Percentiles rank a stretch among this genome's conserved stretches.
Evolutionary conservation across 92 coral and sea anemone species (phyloP).

Genomic region (Phenganax marumi): DNA sequence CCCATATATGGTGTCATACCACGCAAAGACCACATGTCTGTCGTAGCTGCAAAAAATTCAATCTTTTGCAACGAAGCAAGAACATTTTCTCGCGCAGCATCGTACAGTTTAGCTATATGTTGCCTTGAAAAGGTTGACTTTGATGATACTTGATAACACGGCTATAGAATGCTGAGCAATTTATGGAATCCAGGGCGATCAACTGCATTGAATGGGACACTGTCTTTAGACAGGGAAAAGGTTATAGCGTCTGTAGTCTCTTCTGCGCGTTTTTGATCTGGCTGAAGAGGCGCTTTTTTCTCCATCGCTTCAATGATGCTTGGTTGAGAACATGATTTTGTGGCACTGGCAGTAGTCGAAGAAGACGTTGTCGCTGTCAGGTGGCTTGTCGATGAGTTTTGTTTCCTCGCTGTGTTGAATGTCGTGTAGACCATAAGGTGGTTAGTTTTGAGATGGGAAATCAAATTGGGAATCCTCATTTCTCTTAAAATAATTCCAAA

Average conservation of each 20-base stretch:
- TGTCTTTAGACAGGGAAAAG: no score
- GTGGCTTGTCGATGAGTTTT: not conserved
- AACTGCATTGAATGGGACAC: no score
- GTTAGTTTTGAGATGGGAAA: not conserved
- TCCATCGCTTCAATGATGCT: constrained; percentile 10
- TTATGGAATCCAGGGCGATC: constrained; percentile 18
- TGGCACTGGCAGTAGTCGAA: not conserved
- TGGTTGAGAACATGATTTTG: constrained; percentile 14
- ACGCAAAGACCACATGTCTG: constrained; percentile 18
- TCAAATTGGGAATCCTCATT: not conserved
- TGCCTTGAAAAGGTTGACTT: constrained; percentile 12
- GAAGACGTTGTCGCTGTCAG: not conserved
- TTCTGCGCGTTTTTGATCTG: not conserved
- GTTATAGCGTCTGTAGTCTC: constrained; percentile 3
- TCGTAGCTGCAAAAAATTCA: not conserved
- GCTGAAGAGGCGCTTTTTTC: constrained; percentile 7
- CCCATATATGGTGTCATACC: constrained; percentile 11
- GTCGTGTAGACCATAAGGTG: constrained; percentile 22
- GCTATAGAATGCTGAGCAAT: not conserved
- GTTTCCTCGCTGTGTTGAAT: constrained; percentile 19
- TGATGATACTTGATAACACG: not conserved
- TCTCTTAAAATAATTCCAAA: constrained; percentile 4
- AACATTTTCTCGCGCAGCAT: constrained; percentile 20
- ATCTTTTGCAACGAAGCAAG: not conserved
- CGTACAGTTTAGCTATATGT: constrained; percentile 11